Conservation (phyloP, 2,888 invertebrate species). For the Lasioglossum oenotherae region DNA sequence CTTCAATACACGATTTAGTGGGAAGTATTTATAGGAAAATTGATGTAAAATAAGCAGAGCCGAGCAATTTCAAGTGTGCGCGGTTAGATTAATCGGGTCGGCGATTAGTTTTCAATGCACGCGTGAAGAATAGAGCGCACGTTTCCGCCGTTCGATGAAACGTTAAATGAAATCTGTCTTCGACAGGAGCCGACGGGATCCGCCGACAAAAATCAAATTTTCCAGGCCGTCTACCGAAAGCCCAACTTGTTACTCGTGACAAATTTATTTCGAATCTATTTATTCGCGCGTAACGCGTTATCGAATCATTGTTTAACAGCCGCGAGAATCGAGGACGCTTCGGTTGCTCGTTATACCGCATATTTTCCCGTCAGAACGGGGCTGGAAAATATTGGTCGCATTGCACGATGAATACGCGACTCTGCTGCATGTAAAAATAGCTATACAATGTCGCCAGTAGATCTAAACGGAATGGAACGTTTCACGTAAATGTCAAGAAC, state of each 20-base stretch:
- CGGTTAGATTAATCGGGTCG: background rate
- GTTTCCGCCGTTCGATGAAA: background rate
- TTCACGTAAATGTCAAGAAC: background rate
- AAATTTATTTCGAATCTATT: slow-evolving; percentile 18
- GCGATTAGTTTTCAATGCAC: background rate
- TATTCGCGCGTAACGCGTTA: slow-evolving; percentile 17
- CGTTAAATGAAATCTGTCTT: background rate
- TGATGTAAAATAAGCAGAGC: background rate
- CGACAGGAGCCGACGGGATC: no score
- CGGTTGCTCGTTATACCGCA: slow-evolving; percentile 16
- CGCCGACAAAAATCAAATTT: slow-evolving; percentile 14
- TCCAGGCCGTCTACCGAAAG: slow-evolving; percentile 13
- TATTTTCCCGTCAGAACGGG: slow-evolving; percentile 1
- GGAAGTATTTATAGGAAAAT: background rate
- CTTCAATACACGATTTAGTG: background rate
- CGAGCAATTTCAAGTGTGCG: background rate
- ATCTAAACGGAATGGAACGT: background rate
- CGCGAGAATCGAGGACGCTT: slow-evolving; percentile 21
- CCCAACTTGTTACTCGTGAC: slow-evolving; percentile 11
- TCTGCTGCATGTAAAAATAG: background rate
- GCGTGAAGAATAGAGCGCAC: background rate
- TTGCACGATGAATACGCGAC: background rate
- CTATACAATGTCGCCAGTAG: background rate
- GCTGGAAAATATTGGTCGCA: slow-evolving; percentile 6
- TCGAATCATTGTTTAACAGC: slow-evolving; percentile 20